Evolutionary conservation across 53 echinoderm and acorn worm genomes (phyloP).

Genomic region (Actinopyga echinites): DNA sequence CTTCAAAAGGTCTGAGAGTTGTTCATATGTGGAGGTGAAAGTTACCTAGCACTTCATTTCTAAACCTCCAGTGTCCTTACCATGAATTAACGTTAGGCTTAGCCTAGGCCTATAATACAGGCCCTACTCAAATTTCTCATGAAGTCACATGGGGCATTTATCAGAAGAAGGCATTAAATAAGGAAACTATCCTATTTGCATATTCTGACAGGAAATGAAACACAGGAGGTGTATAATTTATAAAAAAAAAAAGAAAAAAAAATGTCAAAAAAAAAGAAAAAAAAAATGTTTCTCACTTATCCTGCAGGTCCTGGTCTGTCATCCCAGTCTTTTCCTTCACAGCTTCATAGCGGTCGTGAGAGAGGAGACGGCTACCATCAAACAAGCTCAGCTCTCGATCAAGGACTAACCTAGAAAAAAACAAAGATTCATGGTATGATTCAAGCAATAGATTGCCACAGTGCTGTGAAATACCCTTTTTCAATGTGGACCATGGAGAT

Average conservation of each 20-base stretch:
- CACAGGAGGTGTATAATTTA: neutral
- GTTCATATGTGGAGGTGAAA: no score
- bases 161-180: no score
- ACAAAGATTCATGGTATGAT: neutral
- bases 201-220: neutral
- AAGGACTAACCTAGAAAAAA: conserved; percentile 77
- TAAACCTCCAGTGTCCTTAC: no score
- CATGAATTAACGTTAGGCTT: no score
- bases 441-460: no score
- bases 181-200: neutral
- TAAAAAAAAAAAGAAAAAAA: neutral
- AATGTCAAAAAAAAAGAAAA: neutral
- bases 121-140: no score
- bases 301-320: conserved; percentile 71
- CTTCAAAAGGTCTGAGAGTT: no score
- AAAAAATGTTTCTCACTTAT: conserved; percentile 55
- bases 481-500: no score
- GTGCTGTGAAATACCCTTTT: no score
- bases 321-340: conserved; percentile 72
- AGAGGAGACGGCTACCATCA: conserved; percentile 86
- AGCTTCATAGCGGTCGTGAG: conserved; percentile 78
- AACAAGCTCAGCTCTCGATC: conserved; percentile 93
- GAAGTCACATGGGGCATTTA: no score
- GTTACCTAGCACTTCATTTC: no score
- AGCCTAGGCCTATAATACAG: no score